Conservation (phyloP, 2,113 vertebrate species). For the Chaenocephalus aceratus region DNA sequence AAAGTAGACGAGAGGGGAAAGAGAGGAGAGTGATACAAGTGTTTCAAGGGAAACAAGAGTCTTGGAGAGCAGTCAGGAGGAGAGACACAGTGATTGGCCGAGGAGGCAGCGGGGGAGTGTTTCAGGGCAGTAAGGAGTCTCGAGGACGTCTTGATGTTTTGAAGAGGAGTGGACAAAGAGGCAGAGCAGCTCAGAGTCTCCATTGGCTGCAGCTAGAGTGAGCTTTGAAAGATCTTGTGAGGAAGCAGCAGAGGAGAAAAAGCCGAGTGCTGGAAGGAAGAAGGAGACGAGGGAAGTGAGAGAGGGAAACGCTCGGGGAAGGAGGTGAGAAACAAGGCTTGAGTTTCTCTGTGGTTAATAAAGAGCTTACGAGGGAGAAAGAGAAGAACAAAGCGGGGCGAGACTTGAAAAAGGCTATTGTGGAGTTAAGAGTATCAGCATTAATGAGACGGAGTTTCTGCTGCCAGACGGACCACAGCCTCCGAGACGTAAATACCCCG, state of each 20-base stretch:
- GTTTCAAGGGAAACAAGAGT: conserved; percentile 7
- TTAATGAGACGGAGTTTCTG: conserved; percentile 70
- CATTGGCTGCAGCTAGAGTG: conserved; percentile 27
- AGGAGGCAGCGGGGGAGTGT: conserved; percentile 58
- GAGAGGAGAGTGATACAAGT: not conserved
- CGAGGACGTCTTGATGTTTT: conserved; percentile 37
- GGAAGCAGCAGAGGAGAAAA: conserved; percentile 55
- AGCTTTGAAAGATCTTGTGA: conserved; percentile 43
- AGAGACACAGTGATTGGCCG: conserved; percentile 58
- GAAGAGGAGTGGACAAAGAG: conserved; percentile 54
- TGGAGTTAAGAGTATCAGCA: conserved; percentile 30
- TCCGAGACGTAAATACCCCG: conserved; percentile 43
- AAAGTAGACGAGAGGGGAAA: not conserved
- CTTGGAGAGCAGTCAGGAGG: conserved; percentile 32
- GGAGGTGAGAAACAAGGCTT: conserved; percentile 73
- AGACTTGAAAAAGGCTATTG: not conserved
- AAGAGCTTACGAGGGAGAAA: conserved; percentile 43
- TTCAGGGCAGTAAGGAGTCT: conserved; percentile 56
- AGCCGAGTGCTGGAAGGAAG: conserved; percentile 30
- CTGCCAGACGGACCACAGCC: conserved; percentile 31
- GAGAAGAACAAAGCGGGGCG: conserved; percentile 37
- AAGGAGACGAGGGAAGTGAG: conserved; percentile 48
- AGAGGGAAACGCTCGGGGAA: conserved; percentile 16
- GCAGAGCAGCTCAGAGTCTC: conserved; percentile 22
- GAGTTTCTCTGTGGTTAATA: conserved; percentile 52